Conservation (phyloP, 2,113 vertebrate species). For the Craseonycteris thonglongyai region DNA sequence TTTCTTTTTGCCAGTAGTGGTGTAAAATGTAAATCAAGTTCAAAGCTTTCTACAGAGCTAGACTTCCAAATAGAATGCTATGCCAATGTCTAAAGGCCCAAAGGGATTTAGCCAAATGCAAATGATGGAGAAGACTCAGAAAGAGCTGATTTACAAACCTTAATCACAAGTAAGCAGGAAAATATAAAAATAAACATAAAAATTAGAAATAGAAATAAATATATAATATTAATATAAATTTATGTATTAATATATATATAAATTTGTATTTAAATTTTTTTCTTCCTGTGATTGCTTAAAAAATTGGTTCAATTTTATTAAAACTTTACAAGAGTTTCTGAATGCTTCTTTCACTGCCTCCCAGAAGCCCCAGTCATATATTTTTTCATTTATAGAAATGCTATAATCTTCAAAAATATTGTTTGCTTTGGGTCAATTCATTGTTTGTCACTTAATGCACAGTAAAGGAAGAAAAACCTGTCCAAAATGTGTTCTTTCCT, state of each 20-base stretch:
- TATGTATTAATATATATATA: no score
- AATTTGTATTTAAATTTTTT: no score
- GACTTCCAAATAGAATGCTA: neutral
- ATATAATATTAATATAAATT: no score
- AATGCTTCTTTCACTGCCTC: neutral
- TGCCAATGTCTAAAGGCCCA: neutral
- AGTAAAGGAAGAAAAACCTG: neutral
- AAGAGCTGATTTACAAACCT: neutral
- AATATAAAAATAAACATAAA: no score
- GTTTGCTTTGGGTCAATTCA: neutral
- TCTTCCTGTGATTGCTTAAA: neutral
- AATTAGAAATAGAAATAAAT: no score
- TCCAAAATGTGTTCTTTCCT: neutral
- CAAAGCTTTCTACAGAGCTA: neutral
- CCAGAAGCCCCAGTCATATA: neutral
- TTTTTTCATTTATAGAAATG: neutral
- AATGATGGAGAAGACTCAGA: neutral
- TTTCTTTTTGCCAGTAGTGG: neutral
- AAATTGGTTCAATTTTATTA: neutral
- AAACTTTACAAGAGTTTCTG: neutral
- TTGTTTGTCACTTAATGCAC: neutral
- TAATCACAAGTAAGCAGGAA: neutral
- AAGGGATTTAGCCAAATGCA: neutral
- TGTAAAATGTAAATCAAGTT: neutral
- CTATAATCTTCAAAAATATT: neutral